Base-by-base conservation (phyloP, 2,888 invertebrate species). In the Sarcophaga carnaria region DNA sequence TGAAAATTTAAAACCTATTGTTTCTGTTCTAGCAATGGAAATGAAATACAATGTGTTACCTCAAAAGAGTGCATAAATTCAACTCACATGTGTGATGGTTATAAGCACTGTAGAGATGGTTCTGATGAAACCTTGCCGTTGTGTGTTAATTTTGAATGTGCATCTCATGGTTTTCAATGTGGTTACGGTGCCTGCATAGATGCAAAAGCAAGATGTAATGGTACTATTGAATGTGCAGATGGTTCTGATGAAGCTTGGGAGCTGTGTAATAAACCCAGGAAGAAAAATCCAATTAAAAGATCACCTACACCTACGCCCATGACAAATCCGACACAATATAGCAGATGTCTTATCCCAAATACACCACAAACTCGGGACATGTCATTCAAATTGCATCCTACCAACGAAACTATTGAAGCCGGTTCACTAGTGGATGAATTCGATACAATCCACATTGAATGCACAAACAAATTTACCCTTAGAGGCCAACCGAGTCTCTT, bases 121-220 rank as follows among this genome's bases (percentile, higher is more conserved):
- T 90, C 92, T 0, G 93, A 93, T 87, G 93, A 93, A 80, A 91
- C 90, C 2, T 3, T 93, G 91, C 76, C 83, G 89, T 12, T 86
- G 88, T 80, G 84, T 82, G 12, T 72, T 2, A 47, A 72, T 27
- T 66, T 64, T 8, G 78, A 89, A 85, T 96, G 96, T 89, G 93
- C 94, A 0, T 86, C 91, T 0, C 94, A 94, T 88, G 93, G 95
- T 60, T 92, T 90, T 83, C 90, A 89, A 49, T 93, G 93, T 82
- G 90, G 90, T 22, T 92, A 90, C 45, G 90, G 90, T 11, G 90
- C 79, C 2, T 90, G 90, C 22, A 85, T 90, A 62, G 47, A 3
- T 14, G 54, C 76, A 37, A 63, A 63, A 17, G 27, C 88, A 5
- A 87, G 66, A 3, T 91, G 91, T 0, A 95, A 95, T 88, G 94